A percentile compares a stretch with the other conserved stretches of the same genome.
Evolutionary conservation across 2,113 vertebrate species (phyloP).

Genomic region (Suricata suricatta): DNA sequence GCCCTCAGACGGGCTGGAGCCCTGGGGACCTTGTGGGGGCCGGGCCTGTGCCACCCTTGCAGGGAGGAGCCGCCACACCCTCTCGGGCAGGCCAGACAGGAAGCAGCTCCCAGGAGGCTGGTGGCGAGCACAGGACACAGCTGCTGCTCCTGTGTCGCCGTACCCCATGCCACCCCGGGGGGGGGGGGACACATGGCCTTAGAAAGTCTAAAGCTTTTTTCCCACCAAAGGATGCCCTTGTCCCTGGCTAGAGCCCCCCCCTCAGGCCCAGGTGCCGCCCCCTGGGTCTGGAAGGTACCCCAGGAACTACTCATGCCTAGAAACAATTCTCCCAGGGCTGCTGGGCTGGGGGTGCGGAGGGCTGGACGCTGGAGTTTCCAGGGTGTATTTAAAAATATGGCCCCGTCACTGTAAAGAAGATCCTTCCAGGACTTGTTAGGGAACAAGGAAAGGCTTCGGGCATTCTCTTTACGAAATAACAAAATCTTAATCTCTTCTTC

Average conservation of each 20-base stretch:
- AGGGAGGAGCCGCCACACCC: background rate
- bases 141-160: background rate
- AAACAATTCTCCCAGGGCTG: background rate
- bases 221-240: background rate
- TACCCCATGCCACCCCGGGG: background rate
- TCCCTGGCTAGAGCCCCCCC: background rate
- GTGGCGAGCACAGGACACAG: background rate
- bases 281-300: accelerated
- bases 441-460: background rate
- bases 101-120: background rate
- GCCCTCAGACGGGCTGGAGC: background rate
- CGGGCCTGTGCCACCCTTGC: background rate
- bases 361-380: background rate
- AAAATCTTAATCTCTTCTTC: conserved; percentile 15
- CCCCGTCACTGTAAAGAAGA: background rate
- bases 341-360: background rate
- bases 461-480: background rate
- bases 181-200: background rate
- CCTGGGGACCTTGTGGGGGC: background rate
- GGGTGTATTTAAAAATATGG: background rate
- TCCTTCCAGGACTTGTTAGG: background rate
- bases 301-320: background rate
- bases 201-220: background rate
- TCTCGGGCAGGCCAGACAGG: background rate
- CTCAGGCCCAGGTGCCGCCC: accelerated